Base-by-base conservation (phyloP, 1,140 invertebrate genomes). In the Ooceraea biroi region DNA sequence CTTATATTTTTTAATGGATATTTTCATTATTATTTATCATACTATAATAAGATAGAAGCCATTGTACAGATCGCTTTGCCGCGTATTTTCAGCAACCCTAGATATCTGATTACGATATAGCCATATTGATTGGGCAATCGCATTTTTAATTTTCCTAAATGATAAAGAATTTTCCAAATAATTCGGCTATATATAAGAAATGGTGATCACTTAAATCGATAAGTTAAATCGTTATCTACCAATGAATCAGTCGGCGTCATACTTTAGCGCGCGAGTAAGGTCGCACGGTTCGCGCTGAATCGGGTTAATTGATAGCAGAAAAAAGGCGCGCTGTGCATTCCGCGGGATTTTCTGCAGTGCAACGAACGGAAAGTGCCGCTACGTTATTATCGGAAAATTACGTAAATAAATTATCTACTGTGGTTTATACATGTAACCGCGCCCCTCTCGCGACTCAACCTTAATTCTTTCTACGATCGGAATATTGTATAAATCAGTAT, bases 291-390 rank as follows among this genome's bases (percentile, higher is more conserved):
- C 55, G 65, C 36, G 58, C 27, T 73, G 27, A 52, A 65, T 76
- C 30, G 7, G 17, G 19, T 11, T 44, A 60, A 69, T 50, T 50
- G 36, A 60, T 48, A 55, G 50, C 12, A 46, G 57, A 50, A 61
- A 76, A 61, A 73, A 80, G 86, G 25, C 8, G 11, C 22, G n/a
- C 61, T 50, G 27, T 17, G 36, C 78, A 77, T 83, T 69, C 46
- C 68, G 8, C 27, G n/a, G n/a, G n/a, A 46, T 86, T 86, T 77
- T 63, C 55, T 61, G 52, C 84, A 10, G 30, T 12, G n/a, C 30
- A 48, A 82, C 5, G 36, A 76, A 69, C 57, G 41, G 41, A 48
- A 55, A 57, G 17, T 50, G 27, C 36, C 8, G 55, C 44, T 46
- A 25, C 1, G 11, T 72, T 78, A 73, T 87, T 76, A 60, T 63